Conservation (phyloP, 2,888 invertebrate species). For the Drosophila pegasa region DNA sequence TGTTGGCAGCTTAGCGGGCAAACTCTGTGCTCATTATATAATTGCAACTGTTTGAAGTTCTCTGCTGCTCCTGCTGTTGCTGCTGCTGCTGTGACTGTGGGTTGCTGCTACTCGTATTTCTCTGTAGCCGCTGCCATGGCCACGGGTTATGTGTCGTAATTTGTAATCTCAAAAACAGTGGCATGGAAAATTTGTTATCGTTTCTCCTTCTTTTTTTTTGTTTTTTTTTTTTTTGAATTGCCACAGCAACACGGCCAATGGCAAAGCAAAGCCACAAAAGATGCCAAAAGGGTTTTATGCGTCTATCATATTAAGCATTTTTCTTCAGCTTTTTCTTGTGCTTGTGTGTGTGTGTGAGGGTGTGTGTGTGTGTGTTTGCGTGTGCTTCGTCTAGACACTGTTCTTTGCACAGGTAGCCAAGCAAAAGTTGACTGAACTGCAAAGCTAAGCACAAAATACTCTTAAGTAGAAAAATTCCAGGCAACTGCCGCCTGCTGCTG, state of each 20-base stretch:
- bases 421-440: slow-evolving; percentile 71
- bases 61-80: slow-evolving; percentile 15
- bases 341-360: slow-evolving; percentile 17
- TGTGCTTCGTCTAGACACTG: slow-evolving; percentile 58
- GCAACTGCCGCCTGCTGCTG: slow-evolving; percentile 13
- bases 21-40: slow-evolving; percentile 65
- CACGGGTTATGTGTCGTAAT: slow-evolving; percentile 71
- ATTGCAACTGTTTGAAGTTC: slow-evolving; percentile 75
- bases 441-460: slow-evolving; percentile 47
- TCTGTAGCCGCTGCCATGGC: slow-evolving; percentile 45
- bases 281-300: slow-evolving; percentile 59
- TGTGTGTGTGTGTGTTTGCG: slow-evolving; percentile 13
- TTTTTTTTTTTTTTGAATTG: slow-evolving; percentile 52
- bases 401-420: slow-evolving; percentile 62
- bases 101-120: slow-evolving; percentile 24
- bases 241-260: slow-evolving; percentile 53
- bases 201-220: slow-evolving; percentile 36
- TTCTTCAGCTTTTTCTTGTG: slow-evolving; percentile 28
- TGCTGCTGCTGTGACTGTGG: slow-evolving; percentile 20
- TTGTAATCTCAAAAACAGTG: slow-evolving; percentile 64
- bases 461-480: slow-evolving; percentile 44
- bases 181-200: slow-evolving; percentile 71
- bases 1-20: slow-evolving; percentile 46
- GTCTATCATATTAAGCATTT: slow-evolving; percentile 65
- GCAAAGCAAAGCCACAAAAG: slow-evolving; percentile 41